Conservation (phyloP, 2,797 vertebrate species). For the Borostomias antarcticus region DNA sequence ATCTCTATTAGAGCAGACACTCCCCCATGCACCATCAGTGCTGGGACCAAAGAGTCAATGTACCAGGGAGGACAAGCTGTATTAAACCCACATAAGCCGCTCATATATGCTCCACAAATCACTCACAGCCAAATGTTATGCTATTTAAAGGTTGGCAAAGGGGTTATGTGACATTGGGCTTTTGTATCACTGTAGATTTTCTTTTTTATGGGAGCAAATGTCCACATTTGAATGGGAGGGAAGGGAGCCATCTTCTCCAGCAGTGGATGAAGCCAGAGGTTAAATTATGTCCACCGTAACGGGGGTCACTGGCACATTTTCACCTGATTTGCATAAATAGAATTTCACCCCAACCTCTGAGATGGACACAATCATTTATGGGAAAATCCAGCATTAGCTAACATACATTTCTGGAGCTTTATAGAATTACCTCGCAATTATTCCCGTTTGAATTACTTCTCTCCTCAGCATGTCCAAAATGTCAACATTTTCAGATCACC, state of each 20-base stretch:
- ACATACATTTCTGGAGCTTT: slow-evolving; percentile 1
- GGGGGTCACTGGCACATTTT: slow-evolving; percentile 18
- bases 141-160: neutral
- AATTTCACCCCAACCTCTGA: neutral
- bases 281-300: slow-evolving; percentile 30
- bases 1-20: slow-evolving; percentile 2
- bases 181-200: slow-evolving; percentile 13
- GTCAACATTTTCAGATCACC: slow-evolving; percentile 10
- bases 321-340: slow-evolving; percentile 1
- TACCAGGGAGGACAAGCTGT: neutral
- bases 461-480: slow-evolving; percentile 4
- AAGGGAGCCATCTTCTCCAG: neutral
- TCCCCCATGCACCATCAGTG: neutral
- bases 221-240: slow-evolving; percentile 9
- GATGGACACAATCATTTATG: slow-evolving; percentile 1
- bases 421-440: slow-evolving; percentile 13
- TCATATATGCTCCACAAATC: neutral
- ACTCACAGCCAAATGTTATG: slow-evolving; percentile 14
- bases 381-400: neutral
- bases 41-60: neutral
- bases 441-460: slow-evolving; percentile 28
- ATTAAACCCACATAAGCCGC: neutral
- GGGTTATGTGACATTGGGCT: slow-evolving; percentile 1
- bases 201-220: neutral
- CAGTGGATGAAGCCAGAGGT: neutral